Evolutionary conservation across 1,140 invertebrate species (phyloP), one percentile per base, ranked within the genome.

Genomic region (Drosophila tristis): DNA sequence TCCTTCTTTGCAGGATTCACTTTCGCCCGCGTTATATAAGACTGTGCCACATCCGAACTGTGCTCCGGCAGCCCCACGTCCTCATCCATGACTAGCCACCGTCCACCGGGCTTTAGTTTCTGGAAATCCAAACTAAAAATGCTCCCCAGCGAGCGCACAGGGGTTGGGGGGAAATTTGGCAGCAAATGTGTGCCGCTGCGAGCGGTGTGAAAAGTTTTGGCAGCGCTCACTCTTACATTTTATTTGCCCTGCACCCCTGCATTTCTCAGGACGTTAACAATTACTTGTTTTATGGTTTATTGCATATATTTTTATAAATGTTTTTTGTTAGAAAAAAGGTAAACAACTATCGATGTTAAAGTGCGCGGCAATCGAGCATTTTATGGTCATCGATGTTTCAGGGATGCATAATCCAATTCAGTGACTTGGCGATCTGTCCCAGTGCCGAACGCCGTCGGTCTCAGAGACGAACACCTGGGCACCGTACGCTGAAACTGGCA

Each of bases 11-110:
- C 84, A 26, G 90, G 90, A 84, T 90, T 87, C 61, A 91, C 55
- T 74, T 91, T 91, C 25, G 87, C 87, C 44, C 90, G 63, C 54
- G 90, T 91, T 78, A 91, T 90, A 71, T 91, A 91, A 55, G 90
- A 68, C 59, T 91, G 89, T 35, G 76, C 70, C 54, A 78, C 67
- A 55, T 90, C 78, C 51, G 16, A 31, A 15, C 29, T 42, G 47
- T 67, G 66, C 35, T 63, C 57, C 20, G 61, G 53, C 49, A 73
- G 65, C 20, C 54, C 74, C 49, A 31, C 44, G 23, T 66, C 54
- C 59, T 70, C 55, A 65, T 62, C 79, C 74, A 81, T 87, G 26
- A 42, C 59, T 39, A 39, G 35, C 35, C 35, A 39, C 9, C 61
- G n/a, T 68, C 44, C 67, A 13, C 35, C 35, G 35, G 11, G 35